These are phyloP conservation scores for Notothenia coriiceps DNA, from an alignment of 2,113 vertebrate species.

Conservation along the genomic window DNA sequence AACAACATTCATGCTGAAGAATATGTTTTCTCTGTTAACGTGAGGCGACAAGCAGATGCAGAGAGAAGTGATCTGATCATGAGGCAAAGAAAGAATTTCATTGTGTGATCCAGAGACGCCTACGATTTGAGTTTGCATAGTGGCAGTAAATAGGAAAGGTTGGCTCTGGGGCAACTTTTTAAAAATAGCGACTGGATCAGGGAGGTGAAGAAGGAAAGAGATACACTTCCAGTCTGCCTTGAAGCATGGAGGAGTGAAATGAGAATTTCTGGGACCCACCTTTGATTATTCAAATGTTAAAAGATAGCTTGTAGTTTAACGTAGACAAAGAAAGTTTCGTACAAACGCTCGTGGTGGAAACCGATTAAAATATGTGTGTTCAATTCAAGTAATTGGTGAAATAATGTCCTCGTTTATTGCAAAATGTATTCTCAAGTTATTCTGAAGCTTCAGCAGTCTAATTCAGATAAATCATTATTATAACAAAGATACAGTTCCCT, in stretches of 20 bases:
- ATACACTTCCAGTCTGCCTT: constrained; percentile 45
- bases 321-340: neutral
- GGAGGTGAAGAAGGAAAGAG: constrained; percentile 50
- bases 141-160: constrained; percentile 13
- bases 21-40: constrained; percentile 1
- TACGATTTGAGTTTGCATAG: constrained; percentile 27
- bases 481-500: neutral
- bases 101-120: constrained; percentile 4
- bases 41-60: neutral
- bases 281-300: neutral
- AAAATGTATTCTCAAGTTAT: neutral
- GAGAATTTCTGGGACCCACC: constrained; percentile 8
- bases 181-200: constrained; percentile 57
- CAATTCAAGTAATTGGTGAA: neutral
- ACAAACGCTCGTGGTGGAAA: neutral
- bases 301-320: constrained; percentile 4
- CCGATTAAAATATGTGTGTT: neutral
- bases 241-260: neutral
- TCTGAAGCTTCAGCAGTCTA: neutral
- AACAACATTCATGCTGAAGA: constrained; percentile 3
- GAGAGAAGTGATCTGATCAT: constrained; percentile 21
- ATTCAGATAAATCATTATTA: neutral
- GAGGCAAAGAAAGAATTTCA: constrained; percentile 50
- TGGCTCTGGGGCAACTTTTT: constrained; percentile 23
- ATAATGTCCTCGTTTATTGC: neutral